Evolutionary conservation across 1,140 invertebrate species (phyloP).

Genomic region (Polypedilum vanderplanki): DNA sequence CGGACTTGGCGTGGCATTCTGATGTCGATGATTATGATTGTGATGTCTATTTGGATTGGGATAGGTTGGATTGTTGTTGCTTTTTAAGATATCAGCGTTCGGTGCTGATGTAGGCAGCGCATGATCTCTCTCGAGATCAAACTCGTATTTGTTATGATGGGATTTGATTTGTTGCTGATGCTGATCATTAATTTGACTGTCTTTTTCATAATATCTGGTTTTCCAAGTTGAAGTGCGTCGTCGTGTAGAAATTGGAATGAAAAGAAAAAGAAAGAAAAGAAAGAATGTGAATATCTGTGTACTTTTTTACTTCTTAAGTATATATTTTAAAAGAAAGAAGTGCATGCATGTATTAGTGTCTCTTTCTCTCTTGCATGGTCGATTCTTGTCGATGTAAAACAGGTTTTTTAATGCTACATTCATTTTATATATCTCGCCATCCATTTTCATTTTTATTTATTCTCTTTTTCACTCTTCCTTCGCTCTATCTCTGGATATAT

Average conservation of each 20-base stretch:
- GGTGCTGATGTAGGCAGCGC: slow-evolving; percentile 60
- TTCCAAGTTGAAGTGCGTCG: slow-evolving; percentile 35
- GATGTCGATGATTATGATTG: slow-evolving; percentile 39
- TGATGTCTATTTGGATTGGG: slow-evolving; percentile 53
- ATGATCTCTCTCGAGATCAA: slow-evolving; percentile 59
- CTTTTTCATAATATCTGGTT: slow-evolving; percentile 36
- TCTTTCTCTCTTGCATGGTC: not conserved
- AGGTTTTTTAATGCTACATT: slow-evolving; percentile 26
- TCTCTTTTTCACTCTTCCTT: not conserved
- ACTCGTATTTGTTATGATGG: slow-evolving; percentile 49
- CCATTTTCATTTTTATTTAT: slow-evolving; percentile 10
- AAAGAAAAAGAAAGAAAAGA: not conserved
- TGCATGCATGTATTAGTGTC: not conserved
- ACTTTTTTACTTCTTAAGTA: not conserved
- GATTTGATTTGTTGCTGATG: slow-evolving; percentile 36
- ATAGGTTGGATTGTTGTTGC: slow-evolving; percentile 61
- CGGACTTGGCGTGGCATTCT: slow-evolving; percentile 40
- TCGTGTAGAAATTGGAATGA: slow-evolving; percentile 34
- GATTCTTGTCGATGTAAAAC: not conserved
- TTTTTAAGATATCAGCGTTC: slow-evolving; percentile 62
- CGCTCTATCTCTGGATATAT: not conserved
- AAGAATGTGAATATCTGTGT: slow-evolving; percentile 22
- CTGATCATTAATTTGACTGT: slow-evolving; percentile 29
- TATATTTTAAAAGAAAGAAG: not conserved
- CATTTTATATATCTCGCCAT: slow-evolving; percentile 24